A percentile compares a stretch with the other conserved stretches of the same genome.
Conservation (phyloP, 1,140 invertebrate genomes). For the Drosophila mauritiana region DNA sequence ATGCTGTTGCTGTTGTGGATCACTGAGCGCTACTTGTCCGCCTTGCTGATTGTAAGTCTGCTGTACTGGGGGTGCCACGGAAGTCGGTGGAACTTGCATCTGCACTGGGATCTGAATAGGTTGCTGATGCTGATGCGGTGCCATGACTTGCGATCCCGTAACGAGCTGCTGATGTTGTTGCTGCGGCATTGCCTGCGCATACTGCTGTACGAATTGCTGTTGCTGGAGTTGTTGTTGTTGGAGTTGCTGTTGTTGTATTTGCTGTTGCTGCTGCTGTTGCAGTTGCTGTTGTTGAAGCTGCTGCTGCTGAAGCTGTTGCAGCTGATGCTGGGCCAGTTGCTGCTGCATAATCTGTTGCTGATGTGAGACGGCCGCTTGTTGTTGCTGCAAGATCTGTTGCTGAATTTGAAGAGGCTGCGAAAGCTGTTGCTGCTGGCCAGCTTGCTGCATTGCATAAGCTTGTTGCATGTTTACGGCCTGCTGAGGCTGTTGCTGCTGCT, state of each 20-base stretch:
- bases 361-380: slow-evolving; percentile 42
- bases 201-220: slow-evolving; percentile 74
- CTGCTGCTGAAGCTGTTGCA: slow-evolving; percentile 47
- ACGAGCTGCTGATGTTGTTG: slow-evolving; percentile 71
- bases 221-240: slow-evolving; percentile 43
- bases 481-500: slow-evolving; percentile 47
- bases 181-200: slow-evolving; percentile 50
- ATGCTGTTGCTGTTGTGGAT: slow-evolving; percentile 52
- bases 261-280: slow-evolving; percentile 53
- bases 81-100: slow-evolving; percentile 57
- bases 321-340: slow-evolving; percentile 42
- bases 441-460: slow-evolving; percentile 32
- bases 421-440: slow-evolving; percentile 44
- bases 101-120: slow-evolving; percentile 50
- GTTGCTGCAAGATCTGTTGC: slow-evolving; percentile 43
- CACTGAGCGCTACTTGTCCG: slow-evolving; percentile 61
- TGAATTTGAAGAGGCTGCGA: slow-evolving; percentile 51
- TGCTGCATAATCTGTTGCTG: slow-evolving; percentile 56
- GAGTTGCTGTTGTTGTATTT: slow-evolving; percentile 46
- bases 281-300: slow-evolving; percentile 71
- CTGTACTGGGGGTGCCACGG: slow-evolving; percentile 45
- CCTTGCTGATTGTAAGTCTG: slow-evolving; percentile 35
- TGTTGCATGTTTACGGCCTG: background rate
- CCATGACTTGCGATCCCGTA: slow-evolving; percentile 85
- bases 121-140: slow-evolving; percentile 85